Conservation (phyloP, 2,113 vertebrate genomes). For the Pollimyrus isidori region DNA sequence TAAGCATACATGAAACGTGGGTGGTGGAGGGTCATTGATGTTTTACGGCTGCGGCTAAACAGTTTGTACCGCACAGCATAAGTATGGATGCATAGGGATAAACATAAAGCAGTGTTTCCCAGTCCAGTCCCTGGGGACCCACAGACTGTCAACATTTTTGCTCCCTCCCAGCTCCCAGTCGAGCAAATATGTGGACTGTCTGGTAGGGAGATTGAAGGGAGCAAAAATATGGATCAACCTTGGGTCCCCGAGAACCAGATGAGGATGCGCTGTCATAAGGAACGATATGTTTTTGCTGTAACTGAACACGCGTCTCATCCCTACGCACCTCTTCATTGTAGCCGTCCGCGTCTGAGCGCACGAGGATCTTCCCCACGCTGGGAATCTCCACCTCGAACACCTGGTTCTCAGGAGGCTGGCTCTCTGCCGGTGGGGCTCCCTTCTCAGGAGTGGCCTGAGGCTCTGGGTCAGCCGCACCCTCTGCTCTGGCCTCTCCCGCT, state of each 20-base stretch:
- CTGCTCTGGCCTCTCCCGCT: constrained; percentile 50
- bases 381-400: constrained; percentile 93
- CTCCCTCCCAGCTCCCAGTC: not conserved
- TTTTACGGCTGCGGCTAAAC: not conserved
- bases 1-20: not conserved
- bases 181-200: not conserved
- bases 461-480: constrained; percentile 28
- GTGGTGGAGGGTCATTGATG: not conserved
- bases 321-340: constrained; percentile 91
- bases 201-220: not conserved
- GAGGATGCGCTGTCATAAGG: not conserved
- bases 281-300: not conserved
- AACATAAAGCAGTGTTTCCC: not conserved
- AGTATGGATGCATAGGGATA: not conserved
- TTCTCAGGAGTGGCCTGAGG: constrained; percentile 36
- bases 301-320: not conserved
- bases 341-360: constrained; percentile 84
- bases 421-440: constrained; percentile 39
- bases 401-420: constrained; percentile 59
- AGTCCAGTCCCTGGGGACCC: not conserved
- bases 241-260: not conserved
- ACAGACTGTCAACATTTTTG: not conserved
- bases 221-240: not conserved
- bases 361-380: constrained; percentile 86
- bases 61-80: not conserved